phyloP scores from a whole-genome alignment of 2,797 vertebrate genomes.

The Esox lucius region DNA sequence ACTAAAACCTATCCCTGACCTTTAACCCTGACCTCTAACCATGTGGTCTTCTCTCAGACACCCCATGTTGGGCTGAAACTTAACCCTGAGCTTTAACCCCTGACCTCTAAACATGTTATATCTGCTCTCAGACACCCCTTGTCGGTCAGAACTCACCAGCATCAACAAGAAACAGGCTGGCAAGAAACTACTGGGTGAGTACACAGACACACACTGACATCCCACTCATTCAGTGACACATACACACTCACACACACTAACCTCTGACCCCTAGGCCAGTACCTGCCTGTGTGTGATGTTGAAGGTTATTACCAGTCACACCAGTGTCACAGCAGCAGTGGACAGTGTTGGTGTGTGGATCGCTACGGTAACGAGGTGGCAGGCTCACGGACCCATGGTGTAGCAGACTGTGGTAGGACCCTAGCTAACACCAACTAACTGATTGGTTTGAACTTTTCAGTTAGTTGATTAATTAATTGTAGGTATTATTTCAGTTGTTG shows the following conservation, averaged over 20 bases:
- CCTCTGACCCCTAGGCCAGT: constrained; percentile 63
- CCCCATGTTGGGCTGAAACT: constrained; percentile 72
- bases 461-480: neutral
- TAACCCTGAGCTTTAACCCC: too few relatives aligned
- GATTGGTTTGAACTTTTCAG: neutral
- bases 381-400: constrained; percentile 78
- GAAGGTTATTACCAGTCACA: constrained; percentile 83
- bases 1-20: too few relatives aligned
- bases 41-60: constrained; percentile 57
- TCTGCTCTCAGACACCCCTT: constrained; percentile 70
- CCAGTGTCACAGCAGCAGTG: constrained; percentile 84
- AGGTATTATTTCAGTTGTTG: too few relatives aligned
- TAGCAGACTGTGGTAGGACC: constrained; percentile 72
- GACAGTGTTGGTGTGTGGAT: constrained; percentile 95
- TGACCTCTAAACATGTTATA: neutral
- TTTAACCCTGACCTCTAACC: too few relatives aligned
- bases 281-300: constrained; percentile 87
- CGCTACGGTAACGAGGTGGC: constrained; percentile 85
- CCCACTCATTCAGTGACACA: neutral
- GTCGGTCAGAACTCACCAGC: constrained; percentile 72
- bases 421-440: neutral
- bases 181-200: constrained; percentile 79
- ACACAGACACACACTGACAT: neutral
- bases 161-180: constrained; percentile 74
- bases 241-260: neutral